Base-by-base conservation (phyloP, 1,140 invertebrate species). In the Steinernema feltiae region DNA sequence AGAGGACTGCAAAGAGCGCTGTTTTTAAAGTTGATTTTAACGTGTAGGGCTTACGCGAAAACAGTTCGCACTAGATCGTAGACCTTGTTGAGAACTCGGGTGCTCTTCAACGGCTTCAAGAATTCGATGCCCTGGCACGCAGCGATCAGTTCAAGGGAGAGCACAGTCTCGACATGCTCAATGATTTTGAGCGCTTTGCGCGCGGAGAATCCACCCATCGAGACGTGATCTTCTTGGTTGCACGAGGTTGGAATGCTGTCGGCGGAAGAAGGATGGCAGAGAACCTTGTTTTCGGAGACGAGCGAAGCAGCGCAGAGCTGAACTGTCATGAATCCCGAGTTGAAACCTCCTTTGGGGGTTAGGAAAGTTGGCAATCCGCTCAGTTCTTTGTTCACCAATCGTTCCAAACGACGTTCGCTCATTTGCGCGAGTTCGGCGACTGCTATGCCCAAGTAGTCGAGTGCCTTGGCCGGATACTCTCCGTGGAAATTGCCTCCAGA, bases 71-170 rank as follows among this genome's bases (percentile, higher is more conserved):
- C 91, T 0, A 90, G 86, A 70, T 88, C 88, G 82, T 91, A 90
- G 24, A 92, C 90, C 78, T 90, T 91, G 83, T 92, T 91, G 35
- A 92, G 82, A 1, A 91, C 91, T 3, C 87, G 87, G 0, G 91
- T 92, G 15, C 91, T 91, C 81, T 90, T 91, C 31, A 92, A 84
- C 1, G 92, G 91, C 31, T 91, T 87, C 21, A 92, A 85, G 85
- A 92, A 92, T 82, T 92, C 91, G 53, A 92, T 90, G 0, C 91
- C 92, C 87, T 92, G 92, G 84, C 91, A 92, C 1, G 91, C 91
- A 29, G 90, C 89, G 27, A 92, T 79, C 29, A 92, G 84, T 85
- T 92, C 91, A 79, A 92, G 92, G 1, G 91, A 91, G 70, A 92
- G 89, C 0, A 92, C 91, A 27, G 84, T 82, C 79, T 85, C 84